Base-by-base conservation (phyloP, 1,140 invertebrate species). In the Drosophila dunni region DNA sequence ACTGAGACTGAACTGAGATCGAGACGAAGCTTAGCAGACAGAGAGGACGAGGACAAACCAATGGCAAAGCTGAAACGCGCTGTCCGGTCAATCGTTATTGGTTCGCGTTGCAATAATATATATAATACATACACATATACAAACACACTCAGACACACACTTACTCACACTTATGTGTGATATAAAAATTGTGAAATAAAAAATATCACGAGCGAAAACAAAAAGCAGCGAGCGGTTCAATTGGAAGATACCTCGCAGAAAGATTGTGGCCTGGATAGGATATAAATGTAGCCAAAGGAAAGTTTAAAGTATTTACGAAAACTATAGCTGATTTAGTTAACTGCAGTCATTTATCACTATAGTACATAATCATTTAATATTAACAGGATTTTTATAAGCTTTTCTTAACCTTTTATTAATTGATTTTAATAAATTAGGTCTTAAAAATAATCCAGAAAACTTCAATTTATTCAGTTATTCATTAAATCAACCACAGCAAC, bases 71-170 rank as follows among this genome's bases (percentile, higher is more conserved):
- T 78, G 74, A 75, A 86, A 68, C 56, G 69, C 78, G 67, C 79
- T 86, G 86, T 77, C 86, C 79, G 76, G 75, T 90, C 81, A 82
- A 85, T 90, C 85, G 86, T 90, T 90, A 90, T 90, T 90, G 85
- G 85, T 90, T 90, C 85, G 86, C 85, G 81, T 79, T 79, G 86
- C 86, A 90, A 89, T 85, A 85, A 75, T 71, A 68, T 44, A 84
- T 83, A 88, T 88, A 84, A 89, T 79, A 85, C 79, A 85, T 67
- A 82, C 64, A 78, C 66, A 74, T 13, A 65, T 46, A 29, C 15
- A 65, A 20, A 56, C 65, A 68, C 65, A 67, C 34, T 62, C 58
- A 69, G 38, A 60, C 38, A n/a, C 8, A 38, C 8, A 38, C 5
- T 9, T 38, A 38, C 62, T 50, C 64, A 29, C 17, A 78, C 63